phyloP scores from a whole-genome alignment of 2,888 invertebrate species.

The Tortricodes alternella region DNA sequence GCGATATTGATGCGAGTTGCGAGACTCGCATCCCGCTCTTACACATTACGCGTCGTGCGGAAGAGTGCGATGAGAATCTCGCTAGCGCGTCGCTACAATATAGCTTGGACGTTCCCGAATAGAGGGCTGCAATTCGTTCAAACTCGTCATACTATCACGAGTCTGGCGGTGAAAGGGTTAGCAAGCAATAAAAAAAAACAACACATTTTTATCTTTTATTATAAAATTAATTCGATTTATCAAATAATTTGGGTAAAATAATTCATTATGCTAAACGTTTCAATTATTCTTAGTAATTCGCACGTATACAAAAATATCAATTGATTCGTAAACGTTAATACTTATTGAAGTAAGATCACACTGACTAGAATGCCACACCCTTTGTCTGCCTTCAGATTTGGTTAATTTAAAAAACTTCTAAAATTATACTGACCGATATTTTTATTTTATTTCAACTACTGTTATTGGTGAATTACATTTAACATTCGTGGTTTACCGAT shows the following conservation, averaged over 20 bases:
- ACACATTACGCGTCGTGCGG: no score
- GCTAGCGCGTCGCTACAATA: no score
- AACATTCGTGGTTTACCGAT: no score
- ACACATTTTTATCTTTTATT: slow-evolving; percentile 20
- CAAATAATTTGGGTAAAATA: slow-evolving; percentile 8
- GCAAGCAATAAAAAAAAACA: slow-evolving; percentile 24
- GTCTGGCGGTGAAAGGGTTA: no score
- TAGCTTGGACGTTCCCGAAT: no score
- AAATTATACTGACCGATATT: slow-evolving; percentile 18
- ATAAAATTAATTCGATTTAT: slow-evolving; percentile 23
- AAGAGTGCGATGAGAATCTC: no score
- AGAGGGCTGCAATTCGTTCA: no score
- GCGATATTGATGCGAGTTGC: no score
- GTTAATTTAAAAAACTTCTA: slow-evolving; percentile 31
- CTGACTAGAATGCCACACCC: slow-evolving; percentile 82
- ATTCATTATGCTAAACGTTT: slow-evolving; percentile 10
- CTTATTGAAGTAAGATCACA: slow-evolving; percentile 63
- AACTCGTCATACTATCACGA: no score
- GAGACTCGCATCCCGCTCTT: no score
- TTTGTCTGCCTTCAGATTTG: slow-evolving; percentile 62
- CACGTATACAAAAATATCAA: slow-evolving; percentile 29
- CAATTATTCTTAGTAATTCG: slow-evolving; percentile 12
- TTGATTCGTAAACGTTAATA: slow-evolving; percentile 37
- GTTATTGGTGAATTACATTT: no score
- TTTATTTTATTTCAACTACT: no score